These are phyloP conservation scores for Antennarius maculatus DNA, from an alignment of 2,797 vertebrate genomes.

Conservation along the genomic window DNA sequence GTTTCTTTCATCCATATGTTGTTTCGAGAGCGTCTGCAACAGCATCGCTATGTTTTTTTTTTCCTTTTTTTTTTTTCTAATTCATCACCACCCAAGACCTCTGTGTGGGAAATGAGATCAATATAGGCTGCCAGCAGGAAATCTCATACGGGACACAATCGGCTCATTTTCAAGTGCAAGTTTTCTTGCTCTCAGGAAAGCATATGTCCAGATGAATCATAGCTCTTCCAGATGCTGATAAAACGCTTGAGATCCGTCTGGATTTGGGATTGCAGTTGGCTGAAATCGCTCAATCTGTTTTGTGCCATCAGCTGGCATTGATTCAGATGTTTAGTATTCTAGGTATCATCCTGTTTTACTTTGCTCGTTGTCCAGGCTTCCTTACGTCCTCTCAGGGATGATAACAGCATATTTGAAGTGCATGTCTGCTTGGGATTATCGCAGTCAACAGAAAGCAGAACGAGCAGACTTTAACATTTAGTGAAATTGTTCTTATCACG, in stretches of 20 bases:
- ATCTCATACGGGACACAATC: constrained; percentile 34
- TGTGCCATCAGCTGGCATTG: constrained; percentile 28
- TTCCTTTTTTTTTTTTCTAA: background rate
- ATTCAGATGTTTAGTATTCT: constrained; percentile 48
- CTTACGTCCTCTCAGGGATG: constrained; percentile 35
- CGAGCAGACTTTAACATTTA: constrained; percentile 15
- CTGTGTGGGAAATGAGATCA: constrained; percentile 17
- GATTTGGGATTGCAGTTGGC: constrained; percentile 29
- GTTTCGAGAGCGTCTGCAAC: constrained; percentile 4
- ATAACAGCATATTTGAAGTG: constrained; percentile 24
- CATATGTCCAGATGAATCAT: constrained; percentile 9
- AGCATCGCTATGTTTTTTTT: background rate
- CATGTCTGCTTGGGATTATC: constrained; percentile 13
- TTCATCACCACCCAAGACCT: constrained; percentile 16
- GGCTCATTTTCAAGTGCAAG: constrained; percentile 11
- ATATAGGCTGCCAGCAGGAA: constrained; percentile 5
- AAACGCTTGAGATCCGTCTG: constrained; percentile 27
- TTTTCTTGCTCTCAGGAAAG: constrained; percentile 1
- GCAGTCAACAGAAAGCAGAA: constrained; percentile 14
- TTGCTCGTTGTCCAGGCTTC: constrained; percentile 15
- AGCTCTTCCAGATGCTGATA: constrained; percentile 25
- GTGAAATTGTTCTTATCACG: constrained; percentile 4
- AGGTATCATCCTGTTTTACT: constrained; percentile 11
- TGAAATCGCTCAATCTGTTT: constrained; percentile 45
- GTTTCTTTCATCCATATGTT: constrained; percentile 21